Base-by-base conservation (phyloP, 2,888 invertebrate species). In the Bombylius discolor region DNA sequence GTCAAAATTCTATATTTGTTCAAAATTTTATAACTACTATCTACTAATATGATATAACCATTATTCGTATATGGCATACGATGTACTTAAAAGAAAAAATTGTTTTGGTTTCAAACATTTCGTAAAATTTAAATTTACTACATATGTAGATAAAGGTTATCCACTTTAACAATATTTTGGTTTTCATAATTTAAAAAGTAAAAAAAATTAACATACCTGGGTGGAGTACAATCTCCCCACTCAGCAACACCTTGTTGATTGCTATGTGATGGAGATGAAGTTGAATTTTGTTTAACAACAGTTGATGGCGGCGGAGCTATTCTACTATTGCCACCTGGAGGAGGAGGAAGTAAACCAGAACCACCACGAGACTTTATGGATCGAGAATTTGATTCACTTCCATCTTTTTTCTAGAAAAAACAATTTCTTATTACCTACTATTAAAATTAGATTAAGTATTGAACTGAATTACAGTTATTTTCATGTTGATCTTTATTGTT, bases 401-500 rank as follows among this genome's bases (percentile, higher is more conserved):
- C 91, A 74, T 92, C 92, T 73, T 90, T 92, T 79, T 92, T 92
- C 90, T 91, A 68, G 13, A 73, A 59, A 60, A 64, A 52, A 60
- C 57, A 58, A 56, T 54, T 36, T 23, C 23, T 23, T 23, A 23
- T 23, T 23, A 23, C 2, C 23, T 23, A 23, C 23, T 23, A 23
- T 23, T 23, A 23, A 23, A 23, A 23, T 23, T 1, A 56, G 31
- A 44, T 14, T 7, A 33, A n/a, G 47, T 39, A 49, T 49, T 9
- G 54, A 47, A 39, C 51, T 51, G 47, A 56, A 49, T 23, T 78
- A 92, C 92, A 61, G 92, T 90, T 62, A 94, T 93, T 77, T 93
- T 91, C 89, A 99, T 93, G 70, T 97, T 99, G 59, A 99, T 96
- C 78, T 95, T 98, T 63, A 99, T 99, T 2, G 98, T 99, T 78